Evolutionary conservation across 2,797 vertebrate species (phyloP).

Genomic region (Coregonus sp.): DNA sequence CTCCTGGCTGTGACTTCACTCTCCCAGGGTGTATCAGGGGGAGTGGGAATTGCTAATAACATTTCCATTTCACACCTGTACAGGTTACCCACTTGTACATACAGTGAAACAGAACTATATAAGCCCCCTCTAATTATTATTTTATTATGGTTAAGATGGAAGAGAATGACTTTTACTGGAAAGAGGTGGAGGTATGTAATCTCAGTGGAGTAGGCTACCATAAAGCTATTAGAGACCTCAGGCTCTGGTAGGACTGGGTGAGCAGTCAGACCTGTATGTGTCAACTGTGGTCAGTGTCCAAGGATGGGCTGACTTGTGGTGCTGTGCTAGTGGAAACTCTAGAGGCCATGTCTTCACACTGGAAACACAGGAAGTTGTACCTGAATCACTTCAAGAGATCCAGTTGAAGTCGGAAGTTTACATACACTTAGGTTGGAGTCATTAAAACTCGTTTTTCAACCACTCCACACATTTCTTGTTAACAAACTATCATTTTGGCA

Average conservation of each 20-base stretch:
- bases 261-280: not conserved
- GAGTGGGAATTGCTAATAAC: no score
- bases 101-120: no score
- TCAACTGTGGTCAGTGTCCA: slow-evolving; percentile 1
- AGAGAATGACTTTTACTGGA: not conserved
- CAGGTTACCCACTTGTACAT: no score
- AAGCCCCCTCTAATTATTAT: no score
- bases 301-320: slow-evolving; percentile 27
- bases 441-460: no score
- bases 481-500: no score
- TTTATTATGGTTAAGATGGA: not conserved
- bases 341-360: slow-evolving; percentile 29
- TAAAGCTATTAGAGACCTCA: not conserved
- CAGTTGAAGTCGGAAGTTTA: no score
- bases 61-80: no score
- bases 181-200: not conserved
- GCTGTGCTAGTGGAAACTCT: slow-evolving; percentile 44
- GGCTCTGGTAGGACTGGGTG: not conserved
- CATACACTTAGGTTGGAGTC: no score
- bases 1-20: no score
- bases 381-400: not conserved
- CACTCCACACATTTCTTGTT: no score
- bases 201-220: not conserved
- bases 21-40: no score
- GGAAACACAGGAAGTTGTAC: not conserved